Evolutionary conservation across 1,140 invertebrate species (phyloP).

Genomic region (Conus betulinus): DNA sequence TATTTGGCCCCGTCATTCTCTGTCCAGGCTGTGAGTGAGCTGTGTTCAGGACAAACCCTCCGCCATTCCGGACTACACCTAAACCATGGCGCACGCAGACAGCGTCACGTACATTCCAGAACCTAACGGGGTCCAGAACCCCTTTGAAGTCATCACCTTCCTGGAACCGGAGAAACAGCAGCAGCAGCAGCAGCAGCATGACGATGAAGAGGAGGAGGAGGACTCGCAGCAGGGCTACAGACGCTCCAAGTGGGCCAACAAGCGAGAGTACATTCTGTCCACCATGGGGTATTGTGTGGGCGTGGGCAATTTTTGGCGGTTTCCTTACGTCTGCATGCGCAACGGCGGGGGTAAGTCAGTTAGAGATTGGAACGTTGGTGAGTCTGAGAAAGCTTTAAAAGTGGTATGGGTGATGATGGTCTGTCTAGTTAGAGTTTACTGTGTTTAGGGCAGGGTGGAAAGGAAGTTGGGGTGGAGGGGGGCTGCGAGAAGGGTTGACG

Average conservation of each 20-base stretch:
- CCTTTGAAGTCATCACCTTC: neutral
- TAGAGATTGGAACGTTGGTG: neutral
- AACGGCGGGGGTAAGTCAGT: slow-evolving; percentile 71
- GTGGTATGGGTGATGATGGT: too few relatives aligned
- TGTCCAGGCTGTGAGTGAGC: too few relatives aligned
- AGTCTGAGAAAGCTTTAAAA: neutral
- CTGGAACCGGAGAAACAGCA: neutral
- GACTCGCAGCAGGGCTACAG: slow-evolving; percentile 34
- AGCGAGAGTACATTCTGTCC: slow-evolving; percentile 70
- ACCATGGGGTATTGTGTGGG: slow-evolving; percentile 72
- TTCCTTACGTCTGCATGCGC: slow-evolving; percentile 76
- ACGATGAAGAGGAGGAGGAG: slow-evolving; percentile 8
- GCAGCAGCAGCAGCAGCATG: neutral
- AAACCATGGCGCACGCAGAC: too few relatives aligned
- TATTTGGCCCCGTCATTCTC: too few relatives aligned
- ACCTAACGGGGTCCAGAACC: too few relatives aligned
- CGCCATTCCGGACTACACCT: too few relatives aligned
- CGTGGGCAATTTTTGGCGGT: slow-evolving; percentile 75
- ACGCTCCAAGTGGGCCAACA: slow-evolving; percentile 59
- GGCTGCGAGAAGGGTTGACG: too few relatives aligned
- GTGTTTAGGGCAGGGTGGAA: too few relatives aligned
- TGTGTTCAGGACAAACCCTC: too few relatives aligned
- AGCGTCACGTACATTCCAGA: too few relatives aligned
- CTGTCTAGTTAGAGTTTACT: too few relatives aligned
- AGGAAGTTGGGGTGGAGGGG: too few relatives aligned